Evolutionary conservation across 2,888 invertebrate genomes (phyloP), one percentile per base, ranked within the genome.

Genomic region (Macrosiphum euphorbiae): DNA sequence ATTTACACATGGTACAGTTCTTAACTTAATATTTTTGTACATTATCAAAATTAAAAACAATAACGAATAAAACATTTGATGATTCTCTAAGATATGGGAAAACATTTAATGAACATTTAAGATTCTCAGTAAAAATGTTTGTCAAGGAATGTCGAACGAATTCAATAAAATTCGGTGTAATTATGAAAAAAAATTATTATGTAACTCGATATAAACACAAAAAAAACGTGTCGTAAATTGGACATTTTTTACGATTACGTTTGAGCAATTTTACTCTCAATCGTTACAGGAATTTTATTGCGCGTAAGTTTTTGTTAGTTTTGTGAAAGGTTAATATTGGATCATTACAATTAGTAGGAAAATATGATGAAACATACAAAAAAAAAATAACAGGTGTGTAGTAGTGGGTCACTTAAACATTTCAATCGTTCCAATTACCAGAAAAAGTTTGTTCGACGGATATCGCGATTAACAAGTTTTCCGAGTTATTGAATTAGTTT

Each of bases 1-100:
- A 92, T 92, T 50, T 92, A 92, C 92, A 92, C 86, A 61, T 92
- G 92, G 92, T 92, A 92, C 61, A 86, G 58, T 92, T 87, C 58
- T 35, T 86, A 86, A 91, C 3, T 47, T 86, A 26, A 58, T 58
- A 86, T 87, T 47, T 67, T 92, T 92, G 35, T 87, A 92, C 92
- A 92, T 84, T 44, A 84, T 84, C 7, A 90, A 84, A 88, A 55
- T 41, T 55, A 1, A 58, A 88, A 41, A 91, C 52, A 55, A 52
- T n/a, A 91, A 91, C 84, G 41, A 91, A 91, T 41, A 28, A 41
- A 44, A 84, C 26, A n/a, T 67, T n/a, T 58, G 28, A 44, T 44
- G 58, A 58, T 28, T 44, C 28, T 44, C 41, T 89, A 58, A 55
- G 41, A 44, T 58, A 89, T 58, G 28, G 55, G 47, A 55, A 55